Evolutionary conservation across 2,113 vertebrate species (phyloP).

Genomic region (Pluvialis apricaria): DNA sequence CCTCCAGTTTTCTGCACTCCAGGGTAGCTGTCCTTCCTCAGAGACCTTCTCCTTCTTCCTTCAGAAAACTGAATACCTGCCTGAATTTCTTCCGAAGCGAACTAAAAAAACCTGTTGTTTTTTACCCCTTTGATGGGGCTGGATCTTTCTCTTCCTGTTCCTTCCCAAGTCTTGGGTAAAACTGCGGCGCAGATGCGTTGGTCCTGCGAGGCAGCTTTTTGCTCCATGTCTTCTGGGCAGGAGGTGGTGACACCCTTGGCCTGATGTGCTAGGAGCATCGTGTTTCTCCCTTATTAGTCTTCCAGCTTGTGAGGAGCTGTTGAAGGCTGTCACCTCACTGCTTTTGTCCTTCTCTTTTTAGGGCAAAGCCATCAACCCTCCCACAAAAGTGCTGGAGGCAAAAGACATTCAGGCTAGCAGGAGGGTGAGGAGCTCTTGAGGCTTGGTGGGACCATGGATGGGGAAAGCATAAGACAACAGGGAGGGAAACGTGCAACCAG

Average conservation of each 20-base stretch:
- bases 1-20: background rate
- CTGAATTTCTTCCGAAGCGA: background rate
- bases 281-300: background rate
- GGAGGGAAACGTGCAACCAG: too few species aligned
- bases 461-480: background rate
- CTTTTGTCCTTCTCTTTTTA: background rate
- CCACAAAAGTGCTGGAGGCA: background rate
- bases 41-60: background rate
- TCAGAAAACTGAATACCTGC: background rate
- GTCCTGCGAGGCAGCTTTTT: background rate
- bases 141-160: background rate
- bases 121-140: background rate
- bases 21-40: background rate
- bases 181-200: fast-evolving
- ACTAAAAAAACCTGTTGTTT: background rate
- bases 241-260: background rate
- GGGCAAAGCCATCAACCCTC: background rate
- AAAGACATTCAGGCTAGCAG: background rate
- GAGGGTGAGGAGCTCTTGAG: background rate
- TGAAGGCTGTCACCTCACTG: background rate
- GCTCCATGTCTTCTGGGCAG: background rate
- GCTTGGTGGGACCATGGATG: background rate
- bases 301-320: background rate
- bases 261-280: background rate
- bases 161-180: background rate